Evolutionary conservation across 1,140 invertebrate genomes (phyloP).

Genomic region (Calliopsis andreniformis): DNA sequence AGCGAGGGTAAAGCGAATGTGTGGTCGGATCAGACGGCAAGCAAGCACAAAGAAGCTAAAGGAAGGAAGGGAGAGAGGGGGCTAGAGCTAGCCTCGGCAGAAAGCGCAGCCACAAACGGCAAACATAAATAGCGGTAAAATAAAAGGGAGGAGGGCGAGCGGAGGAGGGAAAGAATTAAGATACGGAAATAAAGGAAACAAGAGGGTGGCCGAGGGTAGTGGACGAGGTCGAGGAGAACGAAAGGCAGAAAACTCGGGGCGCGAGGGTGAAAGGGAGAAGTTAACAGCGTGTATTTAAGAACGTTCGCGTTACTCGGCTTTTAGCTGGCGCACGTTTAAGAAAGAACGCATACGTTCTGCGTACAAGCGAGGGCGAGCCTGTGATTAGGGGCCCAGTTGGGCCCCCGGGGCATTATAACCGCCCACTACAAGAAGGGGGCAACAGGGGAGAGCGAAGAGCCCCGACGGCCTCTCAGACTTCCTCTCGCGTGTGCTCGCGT

Average conservation of each 20-base stretch:
- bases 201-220: not conserved
- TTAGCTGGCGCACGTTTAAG: constrained; percentile 61
- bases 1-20: too few relatives aligned
- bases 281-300: constrained; percentile 65
- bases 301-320: constrained; percentile 65
- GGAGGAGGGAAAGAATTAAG: not conserved
- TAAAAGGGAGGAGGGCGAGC: not conserved
- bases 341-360: constrained; percentile 61
- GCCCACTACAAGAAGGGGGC: constrained; percentile 73
- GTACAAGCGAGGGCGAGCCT: constrained; percentile 69
- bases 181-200: constrained; percentile 6
- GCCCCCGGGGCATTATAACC: constrained; percentile 73
- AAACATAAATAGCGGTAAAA: not conserved
- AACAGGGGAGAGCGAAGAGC: constrained; percentile 43
- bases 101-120: too few relatives aligned
- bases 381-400: constrained; percentile 76
- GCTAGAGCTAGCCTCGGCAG: not conserved
- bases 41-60: not conserved
- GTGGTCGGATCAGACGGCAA: too few relatives aligned
- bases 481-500: constrained; percentile 66
- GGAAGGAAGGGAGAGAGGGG: constrained; percentile 1
- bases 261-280: constrained; percentile 3
- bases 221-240: not conserved
- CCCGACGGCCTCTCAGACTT: constrained; percentile 37
- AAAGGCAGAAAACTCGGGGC: not conserved